Conservation (phyloP, 2,888 invertebrate genomes). For the Archaeoteleia sp. region DNA sequence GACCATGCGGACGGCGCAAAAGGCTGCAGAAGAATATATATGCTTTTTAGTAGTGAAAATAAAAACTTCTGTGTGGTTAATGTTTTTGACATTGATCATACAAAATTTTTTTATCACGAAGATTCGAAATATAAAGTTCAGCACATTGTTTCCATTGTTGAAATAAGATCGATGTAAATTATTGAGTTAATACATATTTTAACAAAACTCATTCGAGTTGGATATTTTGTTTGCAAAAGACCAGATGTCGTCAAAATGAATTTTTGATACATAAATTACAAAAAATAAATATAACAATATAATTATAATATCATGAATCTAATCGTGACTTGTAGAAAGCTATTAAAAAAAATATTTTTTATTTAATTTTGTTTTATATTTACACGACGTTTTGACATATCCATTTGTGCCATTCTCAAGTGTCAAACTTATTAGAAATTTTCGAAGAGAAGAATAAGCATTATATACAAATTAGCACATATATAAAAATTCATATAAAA, state of each 20-base stretch:
- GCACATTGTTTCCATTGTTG: conserved; percentile 1
- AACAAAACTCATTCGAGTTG: not conserved
- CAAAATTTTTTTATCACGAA: not conserved
- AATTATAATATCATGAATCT: no score
- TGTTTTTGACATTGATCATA: not conserved
- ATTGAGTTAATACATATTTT: not conserved
- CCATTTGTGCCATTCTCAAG: no score
- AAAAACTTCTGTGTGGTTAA: conserved; percentile 1
- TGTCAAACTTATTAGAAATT: no score
- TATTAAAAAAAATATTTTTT: no score
- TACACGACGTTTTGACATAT: no score
- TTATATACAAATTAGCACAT: no score
- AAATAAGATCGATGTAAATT: not conserved
- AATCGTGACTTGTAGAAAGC: no score
- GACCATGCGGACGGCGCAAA: not conserved
- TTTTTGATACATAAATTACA: no score
- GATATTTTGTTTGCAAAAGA: conserved; percentile 5
- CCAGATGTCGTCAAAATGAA: not conserved
- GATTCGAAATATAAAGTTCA: not conserved
- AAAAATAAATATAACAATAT: no score
- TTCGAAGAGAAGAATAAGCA: no score
- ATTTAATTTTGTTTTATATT: no score
- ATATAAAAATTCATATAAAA: no score
- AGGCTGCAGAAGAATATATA: conserved; percentile 4
- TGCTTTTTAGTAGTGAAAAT: not conserved